These are phyloP conservation scores for Scomberomorus guttatus DNA, from an alignment of 2,797 vertebrate species.

Conservation along the genomic window DNA sequence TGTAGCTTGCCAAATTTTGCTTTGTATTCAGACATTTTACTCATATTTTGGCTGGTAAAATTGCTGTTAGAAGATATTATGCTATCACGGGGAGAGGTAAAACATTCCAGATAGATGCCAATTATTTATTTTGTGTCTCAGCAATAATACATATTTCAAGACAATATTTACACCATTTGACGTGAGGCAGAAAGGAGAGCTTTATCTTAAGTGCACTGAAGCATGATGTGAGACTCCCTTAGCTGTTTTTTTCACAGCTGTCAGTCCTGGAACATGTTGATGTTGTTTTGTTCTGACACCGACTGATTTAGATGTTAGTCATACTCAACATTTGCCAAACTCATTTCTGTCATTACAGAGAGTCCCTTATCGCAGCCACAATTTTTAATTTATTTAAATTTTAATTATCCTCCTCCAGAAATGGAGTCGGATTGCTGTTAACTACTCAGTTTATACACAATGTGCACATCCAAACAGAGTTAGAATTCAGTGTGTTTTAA, in stretches of 20 bases:
- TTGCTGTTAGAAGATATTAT: neutral
- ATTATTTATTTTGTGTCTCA: conserved; percentile 51
- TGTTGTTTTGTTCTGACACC: conserved; percentile 1
- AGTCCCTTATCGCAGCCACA: conserved; percentile 3
- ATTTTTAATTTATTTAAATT: neutral
- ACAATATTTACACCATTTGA: conserved; percentile 29
- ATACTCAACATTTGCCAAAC: neutral
- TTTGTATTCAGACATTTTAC: too few species aligned
- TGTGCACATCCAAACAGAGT: conserved; percentile 1
- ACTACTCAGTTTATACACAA: conserved; percentile 5
- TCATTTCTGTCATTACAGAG: neutral
- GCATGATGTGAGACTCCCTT: neutral
- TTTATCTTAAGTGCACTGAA: conserved; percentile 10
- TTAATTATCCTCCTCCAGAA: neutral
- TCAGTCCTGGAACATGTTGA: conserved; percentile 3
- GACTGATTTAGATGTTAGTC: conserved; percentile 19
- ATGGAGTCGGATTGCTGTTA: neutral
- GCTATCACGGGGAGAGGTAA: neutral
- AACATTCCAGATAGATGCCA: neutral
- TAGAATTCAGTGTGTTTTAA: neutral
- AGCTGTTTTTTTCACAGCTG: neutral
- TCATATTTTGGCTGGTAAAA: neutral
- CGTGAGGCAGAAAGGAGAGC: neutral
- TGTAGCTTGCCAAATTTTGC: neutral
- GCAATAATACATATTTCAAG: neutral